phyloP scores from a whole-genome alignment of 2,797 vertebrate genomes.

The Falco novaeseelandiae region DNA sequence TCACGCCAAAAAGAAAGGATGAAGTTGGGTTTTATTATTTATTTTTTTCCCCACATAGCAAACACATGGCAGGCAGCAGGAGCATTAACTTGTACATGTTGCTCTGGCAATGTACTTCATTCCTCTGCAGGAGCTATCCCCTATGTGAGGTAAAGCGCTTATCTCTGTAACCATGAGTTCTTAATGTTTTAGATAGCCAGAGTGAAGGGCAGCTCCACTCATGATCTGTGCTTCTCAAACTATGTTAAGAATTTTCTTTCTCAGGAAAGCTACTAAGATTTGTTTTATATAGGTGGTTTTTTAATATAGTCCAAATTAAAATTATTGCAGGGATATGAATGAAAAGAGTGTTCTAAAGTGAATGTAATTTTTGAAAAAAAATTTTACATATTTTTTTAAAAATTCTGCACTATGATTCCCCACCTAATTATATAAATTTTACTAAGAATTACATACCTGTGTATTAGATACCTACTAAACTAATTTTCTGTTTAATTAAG shows the following conservation, averaged over 20 bases:
- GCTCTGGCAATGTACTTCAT: not conserved
- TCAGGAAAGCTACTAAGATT: not conserved
- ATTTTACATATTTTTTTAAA: too few species aligned
- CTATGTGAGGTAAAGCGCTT: not conserved
- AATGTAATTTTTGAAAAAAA: not conserved
- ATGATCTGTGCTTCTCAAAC: not conserved
- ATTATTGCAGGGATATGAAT: not conserved
- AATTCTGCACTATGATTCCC: not conserved
- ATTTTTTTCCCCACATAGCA: fast-evolving
- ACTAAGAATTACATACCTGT: not conserved
- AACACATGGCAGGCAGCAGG: not conserved
- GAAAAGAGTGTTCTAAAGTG: not conserved
- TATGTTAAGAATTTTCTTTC: not conserved
- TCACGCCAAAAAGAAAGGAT: not conserved
- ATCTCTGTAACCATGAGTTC: not conserved
- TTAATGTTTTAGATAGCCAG: not conserved
- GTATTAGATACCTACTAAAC: not conserved
- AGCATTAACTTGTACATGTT: not conserved
- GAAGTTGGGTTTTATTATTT: not conserved
- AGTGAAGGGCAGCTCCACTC: not conserved
- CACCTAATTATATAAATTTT: not conserved
- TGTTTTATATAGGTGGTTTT: not conserved
- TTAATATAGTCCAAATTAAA: not conserved
- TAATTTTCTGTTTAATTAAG: not conserved
- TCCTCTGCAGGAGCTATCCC: not conserved